Conservation (phyloP, 2,113 vertebrate species). For the Platysternon megacephalum region DNA sequence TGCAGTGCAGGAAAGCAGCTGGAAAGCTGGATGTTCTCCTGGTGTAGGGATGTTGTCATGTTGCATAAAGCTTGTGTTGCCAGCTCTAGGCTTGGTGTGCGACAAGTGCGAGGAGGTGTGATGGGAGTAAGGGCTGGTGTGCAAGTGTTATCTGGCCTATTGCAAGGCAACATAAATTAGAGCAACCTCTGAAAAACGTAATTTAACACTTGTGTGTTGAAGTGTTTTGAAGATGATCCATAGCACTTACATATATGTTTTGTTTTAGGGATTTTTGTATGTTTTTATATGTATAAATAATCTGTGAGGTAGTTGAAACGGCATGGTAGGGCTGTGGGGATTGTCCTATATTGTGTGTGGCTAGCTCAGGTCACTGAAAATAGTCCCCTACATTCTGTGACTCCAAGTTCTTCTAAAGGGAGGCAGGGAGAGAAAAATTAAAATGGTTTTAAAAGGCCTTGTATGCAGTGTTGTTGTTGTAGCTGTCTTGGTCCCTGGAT, state of each 20-base stretch:
- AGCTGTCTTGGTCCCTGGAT: neutral
- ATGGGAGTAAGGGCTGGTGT: neutral
- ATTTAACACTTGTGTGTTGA: neutral
- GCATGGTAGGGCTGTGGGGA: neutral
- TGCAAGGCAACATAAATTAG: neutral
- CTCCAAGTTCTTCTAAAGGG: neutral
- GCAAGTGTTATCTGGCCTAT: neutral
- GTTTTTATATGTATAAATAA: neutral
- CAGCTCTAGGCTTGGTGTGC: neutral
- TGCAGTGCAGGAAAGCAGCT: neutral
- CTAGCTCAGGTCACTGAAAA: neutral
- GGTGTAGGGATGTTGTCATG: fast-evolving
- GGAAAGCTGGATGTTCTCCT: neutral
- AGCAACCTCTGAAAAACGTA: neutral
- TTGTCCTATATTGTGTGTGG: neutral
- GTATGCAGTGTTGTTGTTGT: neutral
- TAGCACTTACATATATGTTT: no score
- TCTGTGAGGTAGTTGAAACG: neutral
- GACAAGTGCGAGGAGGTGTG: neutral
- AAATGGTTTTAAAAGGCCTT: neutral
- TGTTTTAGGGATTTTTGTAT: neutral
- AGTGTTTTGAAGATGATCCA: neutral
- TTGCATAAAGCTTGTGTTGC: neutral
- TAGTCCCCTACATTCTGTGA: neutral
- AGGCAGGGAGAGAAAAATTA: neutral